Percentiles rank a stretch among this genome's conserved stretches.
Conservation (phyloP, 2,113 vertebrate genomes). For the Podarcis raffonei region DNA sequence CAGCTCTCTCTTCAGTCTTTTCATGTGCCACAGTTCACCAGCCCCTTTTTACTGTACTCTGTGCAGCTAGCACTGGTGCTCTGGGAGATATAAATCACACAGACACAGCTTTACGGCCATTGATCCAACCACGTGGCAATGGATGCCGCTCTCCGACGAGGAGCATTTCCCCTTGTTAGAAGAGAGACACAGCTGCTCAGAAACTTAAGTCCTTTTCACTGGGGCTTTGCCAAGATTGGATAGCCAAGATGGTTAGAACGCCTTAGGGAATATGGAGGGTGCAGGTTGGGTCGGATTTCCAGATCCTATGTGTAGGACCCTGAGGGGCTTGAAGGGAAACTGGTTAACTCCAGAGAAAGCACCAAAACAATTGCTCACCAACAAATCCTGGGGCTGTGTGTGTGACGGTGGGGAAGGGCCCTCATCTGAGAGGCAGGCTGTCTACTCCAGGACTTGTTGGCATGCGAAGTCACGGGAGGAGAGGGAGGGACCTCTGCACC, state of each 20-base stretch:
- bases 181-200: constrained; percentile 20
- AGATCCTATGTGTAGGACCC: background rate
- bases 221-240: background rate
- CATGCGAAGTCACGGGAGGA: background rate
- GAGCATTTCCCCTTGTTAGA: constrained; percentile 13
- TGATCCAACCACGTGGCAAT: constrained; percentile 26
- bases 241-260: background rate
- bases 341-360: background rate
- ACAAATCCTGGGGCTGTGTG: background rate
- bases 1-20: background rate
- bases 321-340: background rate
- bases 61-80: constrained; percentile 7
- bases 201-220: background rate
- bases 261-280: background rate
- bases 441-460: background rate
- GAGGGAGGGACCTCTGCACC: background rate
- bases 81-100: constrained; percentile 28
- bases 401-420: background rate
- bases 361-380: background rate
- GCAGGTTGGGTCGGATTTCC: background rate
- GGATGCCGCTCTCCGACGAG: background rate
- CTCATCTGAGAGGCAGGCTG: background rate
- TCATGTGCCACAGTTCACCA: constrained; percentile 1
- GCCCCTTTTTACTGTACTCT: constrained; percentile 1
- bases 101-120: constrained; percentile 30